phyloP scores from a whole-genome alignment of 2,113 vertebrate genomes.

The Microcebus griseorufus region DNA sequence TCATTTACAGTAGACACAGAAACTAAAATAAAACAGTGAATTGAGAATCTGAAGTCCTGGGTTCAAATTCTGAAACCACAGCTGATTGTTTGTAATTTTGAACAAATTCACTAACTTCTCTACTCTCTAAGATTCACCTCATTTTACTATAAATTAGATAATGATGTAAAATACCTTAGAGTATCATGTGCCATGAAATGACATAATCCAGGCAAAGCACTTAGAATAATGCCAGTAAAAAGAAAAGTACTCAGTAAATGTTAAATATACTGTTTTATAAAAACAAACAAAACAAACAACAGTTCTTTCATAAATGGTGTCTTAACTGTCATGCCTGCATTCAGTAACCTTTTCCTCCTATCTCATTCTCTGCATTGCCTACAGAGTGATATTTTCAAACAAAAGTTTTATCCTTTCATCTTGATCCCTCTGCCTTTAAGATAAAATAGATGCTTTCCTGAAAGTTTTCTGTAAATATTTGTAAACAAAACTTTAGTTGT shows the following conservation, averaged over 20 bases:
- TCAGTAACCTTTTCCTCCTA: background rate
- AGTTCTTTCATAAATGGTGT: background rate
- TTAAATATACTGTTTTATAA: background rate
- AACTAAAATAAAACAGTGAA: background rate
- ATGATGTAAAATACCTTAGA: background rate
- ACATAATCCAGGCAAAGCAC: background rate
- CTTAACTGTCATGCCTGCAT: background rate
- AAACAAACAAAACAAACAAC: background rate
- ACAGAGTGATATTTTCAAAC: background rate
- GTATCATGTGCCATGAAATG: background rate
- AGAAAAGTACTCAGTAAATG: background rate
- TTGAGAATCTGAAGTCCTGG: background rate
- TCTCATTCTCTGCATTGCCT: background rate
- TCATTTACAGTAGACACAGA: background rate
- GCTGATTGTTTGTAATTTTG: background rate
- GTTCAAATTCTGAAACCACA: background rate
- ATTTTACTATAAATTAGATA: background rate
- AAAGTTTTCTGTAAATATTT: background rate
- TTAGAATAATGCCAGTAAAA: background rate
- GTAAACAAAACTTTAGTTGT: background rate
- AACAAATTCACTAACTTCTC: background rate
- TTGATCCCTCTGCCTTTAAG: background rate
- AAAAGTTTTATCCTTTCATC: background rate
- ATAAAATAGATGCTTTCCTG: background rate
- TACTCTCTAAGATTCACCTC: background rate